Conservation (phyloP, 2,797 vertebrate species). For the Carduelis carduelis region DNA sequence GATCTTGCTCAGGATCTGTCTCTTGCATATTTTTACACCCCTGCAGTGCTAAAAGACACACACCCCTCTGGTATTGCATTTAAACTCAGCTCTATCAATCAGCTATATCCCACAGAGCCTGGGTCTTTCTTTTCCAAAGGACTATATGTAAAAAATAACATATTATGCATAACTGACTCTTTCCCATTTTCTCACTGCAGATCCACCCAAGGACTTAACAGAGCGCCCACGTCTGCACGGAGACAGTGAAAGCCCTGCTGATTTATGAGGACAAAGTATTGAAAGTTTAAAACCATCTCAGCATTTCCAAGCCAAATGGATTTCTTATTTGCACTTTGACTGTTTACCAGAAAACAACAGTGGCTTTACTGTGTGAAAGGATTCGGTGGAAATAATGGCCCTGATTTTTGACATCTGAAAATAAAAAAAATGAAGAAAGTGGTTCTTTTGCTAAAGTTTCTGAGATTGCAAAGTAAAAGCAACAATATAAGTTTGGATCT, state of each 20-base stretch:
- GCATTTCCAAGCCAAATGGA: slow-evolving; percentile 86
- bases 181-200: slow-evolving; percentile 80
- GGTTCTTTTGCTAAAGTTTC: slow-evolving; percentile 64
- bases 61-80: rapidly evolving
- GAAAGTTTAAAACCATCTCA: slow-evolving; percentile 82
- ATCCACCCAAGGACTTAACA: slow-evolving; percentile 98
- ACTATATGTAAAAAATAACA: background rate
- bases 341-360: slow-evolving; percentile 71
- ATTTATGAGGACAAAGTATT: slow-evolving; percentile 71
- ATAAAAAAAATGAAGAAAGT: slow-evolving; percentile 45
- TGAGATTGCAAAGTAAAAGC: slow-evolving; percentile 50
- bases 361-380: slow-evolving; percentile 66
- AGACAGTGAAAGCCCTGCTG: slow-evolving; percentile 55
- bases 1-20: background rate
- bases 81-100: background rate
- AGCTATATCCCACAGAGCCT: background rate
- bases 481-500: slow-evolving; percentile 71
- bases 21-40: background rate
- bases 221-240: slow-evolving; percentile 63
- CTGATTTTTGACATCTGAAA: slow-evolving; percentile 53
- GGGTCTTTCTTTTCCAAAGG: background rate
- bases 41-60: background rate
- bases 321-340: slow-evolving; percentile 86
- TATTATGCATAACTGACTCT: slow-evolving; percentile 23
- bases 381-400: slow-evolving; percentile 34